A percentile compares a stretch with the other conserved stretches of the same genome.
phyloP scores from a whole-genome alignment of 2,113 vertebrate species.

The Crotalus helleri region DNA sequence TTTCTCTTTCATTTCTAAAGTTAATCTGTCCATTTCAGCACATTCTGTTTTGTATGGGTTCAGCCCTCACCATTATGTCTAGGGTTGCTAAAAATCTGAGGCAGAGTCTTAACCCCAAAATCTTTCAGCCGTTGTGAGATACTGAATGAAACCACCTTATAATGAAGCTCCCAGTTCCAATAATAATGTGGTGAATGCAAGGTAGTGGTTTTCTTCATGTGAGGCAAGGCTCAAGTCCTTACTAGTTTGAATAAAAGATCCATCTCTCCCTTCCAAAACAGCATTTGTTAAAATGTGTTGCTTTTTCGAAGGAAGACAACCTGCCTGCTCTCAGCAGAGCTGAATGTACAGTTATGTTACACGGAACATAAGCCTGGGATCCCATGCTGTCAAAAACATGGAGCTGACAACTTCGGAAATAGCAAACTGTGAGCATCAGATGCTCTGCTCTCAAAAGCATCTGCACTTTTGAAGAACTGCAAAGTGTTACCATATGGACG shows the following conservation, averaged over 20 bases:
- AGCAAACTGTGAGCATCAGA: neutral
- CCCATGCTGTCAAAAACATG: neutral
- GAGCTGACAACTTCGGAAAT: constrained; percentile 15
- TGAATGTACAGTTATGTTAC: neutral
- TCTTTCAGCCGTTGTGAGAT: neutral
- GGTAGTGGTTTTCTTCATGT: neutral
- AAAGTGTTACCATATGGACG: neutral
- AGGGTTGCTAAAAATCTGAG: neutral
- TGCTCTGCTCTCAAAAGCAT: neutral
- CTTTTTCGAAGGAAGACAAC: neutral
- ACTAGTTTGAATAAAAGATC: neutral
- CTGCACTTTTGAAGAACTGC: constrained; percentile 12
- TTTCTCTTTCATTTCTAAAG: too few relatives aligned
- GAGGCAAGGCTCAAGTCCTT: neutral
- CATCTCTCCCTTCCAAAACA: neutral
- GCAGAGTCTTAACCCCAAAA: neutral
- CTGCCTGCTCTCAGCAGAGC: neutral
- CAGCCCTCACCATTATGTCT: neutral
- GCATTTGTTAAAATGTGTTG: neutral
- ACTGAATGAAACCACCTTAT: neutral
- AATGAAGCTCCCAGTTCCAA: neutral
- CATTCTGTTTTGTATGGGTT: neutral
- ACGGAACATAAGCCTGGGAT: neutral
- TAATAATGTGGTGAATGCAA: neutral
- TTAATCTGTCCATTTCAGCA: too few relatives aligned